A percentile compares a stretch with the other conserved stretches of the same genome.
Evolutionary conservation across 2,113 vertebrate species (phyloP).

Genomic region (Eubucco bourcierii): DNA sequence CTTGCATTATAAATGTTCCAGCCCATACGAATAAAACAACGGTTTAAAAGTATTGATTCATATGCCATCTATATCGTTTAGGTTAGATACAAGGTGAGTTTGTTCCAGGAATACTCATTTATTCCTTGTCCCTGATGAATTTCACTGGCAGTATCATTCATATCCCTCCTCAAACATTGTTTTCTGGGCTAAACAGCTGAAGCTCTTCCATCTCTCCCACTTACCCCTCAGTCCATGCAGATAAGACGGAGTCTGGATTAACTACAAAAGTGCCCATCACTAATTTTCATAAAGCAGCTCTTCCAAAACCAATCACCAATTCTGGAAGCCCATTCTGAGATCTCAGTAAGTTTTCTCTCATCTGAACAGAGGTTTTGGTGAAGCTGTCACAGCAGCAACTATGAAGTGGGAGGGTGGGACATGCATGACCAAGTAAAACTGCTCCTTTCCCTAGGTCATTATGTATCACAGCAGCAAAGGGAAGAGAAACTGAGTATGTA

Average conservation of each 20-base stretch:
- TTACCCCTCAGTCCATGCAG: not conserved
- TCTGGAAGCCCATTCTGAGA: not conserved
- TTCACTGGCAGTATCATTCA: not conserved
- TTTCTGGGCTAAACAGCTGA: not conserved
- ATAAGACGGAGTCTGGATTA: not conserved
- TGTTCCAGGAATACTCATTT: not conserved
- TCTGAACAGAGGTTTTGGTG: not conserved
- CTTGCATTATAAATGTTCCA: not conserved
- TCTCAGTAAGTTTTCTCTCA: not conserved
- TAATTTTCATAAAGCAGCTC: not conserved
- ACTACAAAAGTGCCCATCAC: not conserved
- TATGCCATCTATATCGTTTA: not conserved
- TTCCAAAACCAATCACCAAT: not conserved
- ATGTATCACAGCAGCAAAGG: not conserved
- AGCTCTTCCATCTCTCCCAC: not conserved
- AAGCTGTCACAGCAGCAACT: not conserved
- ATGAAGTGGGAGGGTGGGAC: not conserved
- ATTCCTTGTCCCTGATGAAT: not conserved
- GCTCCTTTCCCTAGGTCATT: not conserved
- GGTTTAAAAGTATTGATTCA: not conserved
- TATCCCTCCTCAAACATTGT: not conserved
- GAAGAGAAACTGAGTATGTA: not conserved
- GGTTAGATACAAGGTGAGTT: not conserved
- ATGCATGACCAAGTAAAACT: accelerated
- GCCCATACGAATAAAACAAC: not conserved